A percentile compares a stretch with the other conserved stretches of the same genome.
Conservation (phyloP, 1,140 invertebrate genomes). For the Steinernema feltiae region DNA sequence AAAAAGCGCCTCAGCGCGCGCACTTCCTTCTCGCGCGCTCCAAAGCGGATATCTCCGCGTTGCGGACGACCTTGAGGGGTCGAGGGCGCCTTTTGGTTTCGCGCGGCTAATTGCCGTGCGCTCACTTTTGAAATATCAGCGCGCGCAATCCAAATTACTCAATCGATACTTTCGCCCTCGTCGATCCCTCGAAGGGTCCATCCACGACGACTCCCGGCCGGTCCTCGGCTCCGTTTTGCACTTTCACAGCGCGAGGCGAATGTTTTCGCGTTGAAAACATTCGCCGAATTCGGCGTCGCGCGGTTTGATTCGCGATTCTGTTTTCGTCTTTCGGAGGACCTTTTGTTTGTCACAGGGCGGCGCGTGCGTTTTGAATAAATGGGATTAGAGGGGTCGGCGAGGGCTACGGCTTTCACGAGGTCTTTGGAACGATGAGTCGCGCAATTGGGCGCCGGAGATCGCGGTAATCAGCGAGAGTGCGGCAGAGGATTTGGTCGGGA, state of each 20-base stretch:
- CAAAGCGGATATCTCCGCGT: neutral
- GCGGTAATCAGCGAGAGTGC: too few relatives aligned
- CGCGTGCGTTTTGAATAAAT: neutral
- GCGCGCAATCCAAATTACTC: neutral
- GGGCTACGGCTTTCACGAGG: too few relatives aligned
- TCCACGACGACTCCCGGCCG: neutral
- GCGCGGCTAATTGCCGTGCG: slow-evolving; percentile 5
- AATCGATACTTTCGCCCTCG: neutral
- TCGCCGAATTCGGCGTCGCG: neutral
- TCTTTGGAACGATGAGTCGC: too few relatives aligned
- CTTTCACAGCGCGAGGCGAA: neutral
- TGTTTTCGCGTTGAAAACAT: neutral
- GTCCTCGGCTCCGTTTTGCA: neutral
- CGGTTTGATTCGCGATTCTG: neutral
- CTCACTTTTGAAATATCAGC: neutral
- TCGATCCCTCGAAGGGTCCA: neutral
- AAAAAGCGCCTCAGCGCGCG: neutral
- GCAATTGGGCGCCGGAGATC: too few relatives aligned
- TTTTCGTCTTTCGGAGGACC: neutral
- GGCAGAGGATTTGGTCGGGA: too few relatives aligned
- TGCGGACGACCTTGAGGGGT: slow-evolving; percentile 8
- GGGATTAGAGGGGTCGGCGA: neutral
- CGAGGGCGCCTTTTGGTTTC: neutral
- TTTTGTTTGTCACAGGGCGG: neutral
- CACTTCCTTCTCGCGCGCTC: neutral